phyloP scores from a whole-genome alignment of 2,797 vertebrate genomes.

The Gymnothorax javanicus region DNA sequence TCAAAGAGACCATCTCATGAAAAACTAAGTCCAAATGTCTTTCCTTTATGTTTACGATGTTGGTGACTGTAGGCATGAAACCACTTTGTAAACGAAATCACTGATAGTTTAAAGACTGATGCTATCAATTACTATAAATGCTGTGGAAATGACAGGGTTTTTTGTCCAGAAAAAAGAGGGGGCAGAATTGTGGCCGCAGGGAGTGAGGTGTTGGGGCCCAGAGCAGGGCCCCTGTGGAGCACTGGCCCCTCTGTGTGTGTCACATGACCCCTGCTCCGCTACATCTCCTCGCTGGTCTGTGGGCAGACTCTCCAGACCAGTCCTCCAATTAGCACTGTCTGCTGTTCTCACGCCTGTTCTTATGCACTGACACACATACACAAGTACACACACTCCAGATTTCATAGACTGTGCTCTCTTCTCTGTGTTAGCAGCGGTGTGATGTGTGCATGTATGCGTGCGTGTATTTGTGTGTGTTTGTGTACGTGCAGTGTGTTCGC shows the following conservation, averaged over 20 bases:
- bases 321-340: conserved; percentile 15
- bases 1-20: no score
- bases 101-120: neutral
- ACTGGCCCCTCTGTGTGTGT: conserved; percentile 30
- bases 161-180: neutral
- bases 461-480: neutral
- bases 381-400: neutral
- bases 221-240: neutral
- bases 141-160: neutral
- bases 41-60: no score
- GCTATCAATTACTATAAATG: neutral
- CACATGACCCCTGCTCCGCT: neutral
- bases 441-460: neutral
- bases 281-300: neutral
- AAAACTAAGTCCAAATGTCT: no score
- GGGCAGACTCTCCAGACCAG: conserved; percentile 21
- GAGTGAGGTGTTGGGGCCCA: neutral
- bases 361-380: neutral
- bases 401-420: neutral
- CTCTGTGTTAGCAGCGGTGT: neutral
- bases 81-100: no score
- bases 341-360: neutral
- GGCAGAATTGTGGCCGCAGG: neutral
- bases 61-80: no score
- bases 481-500: neutral